These are phyloP conservation scores for Acrocephalus arundinaceus DNA, from an alignment of 2,113 vertebrate genomes.

Conservation along the genomic window DNA sequence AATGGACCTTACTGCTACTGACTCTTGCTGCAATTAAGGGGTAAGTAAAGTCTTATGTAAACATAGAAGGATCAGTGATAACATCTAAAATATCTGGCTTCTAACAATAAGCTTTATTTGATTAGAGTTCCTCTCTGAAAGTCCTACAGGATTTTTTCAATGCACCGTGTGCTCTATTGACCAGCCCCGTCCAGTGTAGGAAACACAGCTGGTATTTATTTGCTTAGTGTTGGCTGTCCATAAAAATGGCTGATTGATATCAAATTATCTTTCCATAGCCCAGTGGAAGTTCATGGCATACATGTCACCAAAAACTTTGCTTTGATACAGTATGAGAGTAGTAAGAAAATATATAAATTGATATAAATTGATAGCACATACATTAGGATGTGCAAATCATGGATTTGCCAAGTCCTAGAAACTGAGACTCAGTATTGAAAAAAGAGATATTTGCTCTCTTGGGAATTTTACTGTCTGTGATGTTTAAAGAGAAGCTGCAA, in stretches of 20 bases:
- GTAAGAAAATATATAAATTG: not conserved
- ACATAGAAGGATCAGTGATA: not conserved
- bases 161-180: not conserved
- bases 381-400: accelerated
- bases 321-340: not conserved
- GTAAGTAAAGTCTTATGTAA: not conserved
- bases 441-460: not conserved
- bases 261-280: not conserved
- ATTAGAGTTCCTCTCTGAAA: not conserved
- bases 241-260: not conserved
- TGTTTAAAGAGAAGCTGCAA: not conserved
- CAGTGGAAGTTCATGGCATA: not conserved
- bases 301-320: not conserved
- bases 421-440: not conserved
- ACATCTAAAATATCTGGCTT: not conserved
- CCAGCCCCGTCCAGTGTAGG: not conserved
- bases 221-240: not conserved
- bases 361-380: not conserved
- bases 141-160: not conserved
- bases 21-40: not conserved
- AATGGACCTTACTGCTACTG: not conserved
- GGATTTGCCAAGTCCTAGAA: not conserved
- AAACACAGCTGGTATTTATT: not conserved
- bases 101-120: not conserved
- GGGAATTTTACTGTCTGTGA: not conserved